Percentiles rank a stretch among this genome's conserved stretches.
phyloP scores from a whole-genome alignment of 2,113 vertebrate species.

The Symphodus melops region DNA sequence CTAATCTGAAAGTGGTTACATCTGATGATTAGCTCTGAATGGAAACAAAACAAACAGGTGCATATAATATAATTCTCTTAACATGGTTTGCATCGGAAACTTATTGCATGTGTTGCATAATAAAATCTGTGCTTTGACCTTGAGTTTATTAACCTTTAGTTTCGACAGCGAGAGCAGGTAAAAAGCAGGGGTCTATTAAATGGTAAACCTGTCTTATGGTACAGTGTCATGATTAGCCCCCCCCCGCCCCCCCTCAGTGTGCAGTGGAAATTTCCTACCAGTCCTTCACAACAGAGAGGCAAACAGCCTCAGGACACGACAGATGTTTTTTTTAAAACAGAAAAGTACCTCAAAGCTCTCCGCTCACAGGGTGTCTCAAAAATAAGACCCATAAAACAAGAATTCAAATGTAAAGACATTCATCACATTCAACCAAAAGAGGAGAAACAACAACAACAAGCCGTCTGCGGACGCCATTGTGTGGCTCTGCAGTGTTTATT shows the following conservation, averaged over 20 bases:
- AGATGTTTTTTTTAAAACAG: not conserved
- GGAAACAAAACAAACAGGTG: not conserved
- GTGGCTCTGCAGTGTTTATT: not conserved
- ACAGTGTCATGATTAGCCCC: slow-evolving; percentile 29
- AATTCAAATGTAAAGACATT: not conserved
- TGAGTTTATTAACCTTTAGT: not conserved
- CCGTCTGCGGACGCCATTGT: not conserved
- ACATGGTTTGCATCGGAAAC: too few relatives aligned
- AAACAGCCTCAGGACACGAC: slow-evolving; percentile 42
- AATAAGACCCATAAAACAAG: not conserved
- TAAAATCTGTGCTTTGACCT: not conserved
- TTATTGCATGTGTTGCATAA: too few relatives aligned
- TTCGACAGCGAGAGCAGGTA: not conserved
- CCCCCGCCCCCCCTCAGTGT: slow-evolving; percentile 19
- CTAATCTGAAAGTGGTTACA: not conserved
- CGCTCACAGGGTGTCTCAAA: not conserved
- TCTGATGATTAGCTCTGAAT: not conserved
- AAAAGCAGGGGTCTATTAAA: not conserved
- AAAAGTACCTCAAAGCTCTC: not conserved
- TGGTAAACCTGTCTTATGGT: slow-evolving; percentile 4
- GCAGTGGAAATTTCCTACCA: slow-evolving; percentile 78
- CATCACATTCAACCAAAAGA: not conserved
- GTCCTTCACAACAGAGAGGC: slow-evolving; percentile 39
- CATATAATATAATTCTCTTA: not conserved
- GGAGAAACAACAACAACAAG: not conserved